Evolutionary conservation across 2,888 invertebrate genomes (phyloP).

Genomic region (Cremastinae sp.): DNA sequence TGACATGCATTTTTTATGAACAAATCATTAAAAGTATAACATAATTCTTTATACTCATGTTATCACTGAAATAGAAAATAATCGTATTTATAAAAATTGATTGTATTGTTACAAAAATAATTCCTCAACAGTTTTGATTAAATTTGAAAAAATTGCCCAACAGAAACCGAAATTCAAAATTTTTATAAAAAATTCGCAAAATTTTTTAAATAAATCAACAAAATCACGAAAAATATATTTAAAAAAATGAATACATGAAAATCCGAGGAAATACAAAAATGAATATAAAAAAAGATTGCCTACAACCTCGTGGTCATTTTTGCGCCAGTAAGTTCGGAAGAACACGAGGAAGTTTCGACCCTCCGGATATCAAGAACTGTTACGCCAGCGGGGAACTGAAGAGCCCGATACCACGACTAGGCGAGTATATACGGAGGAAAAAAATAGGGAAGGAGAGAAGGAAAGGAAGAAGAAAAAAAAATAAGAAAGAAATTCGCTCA

Average conservation of each 20-base stretch:
- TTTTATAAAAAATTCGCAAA: too few relatives aligned
- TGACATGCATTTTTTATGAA: too few relatives aligned
- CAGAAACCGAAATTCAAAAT: too few relatives aligned
- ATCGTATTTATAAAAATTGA: too few relatives aligned
- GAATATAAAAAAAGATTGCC: neutral
- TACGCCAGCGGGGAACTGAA: constrained; percentile 62
- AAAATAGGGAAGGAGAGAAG: constrained; percentile 29
- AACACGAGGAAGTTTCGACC: constrained; percentile 62
- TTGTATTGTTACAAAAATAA: too few relatives aligned
- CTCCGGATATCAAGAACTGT: constrained; percentile 78
- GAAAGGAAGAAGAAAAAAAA: constrained; percentile 35
- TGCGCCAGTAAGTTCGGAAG: constrained; percentile 4
- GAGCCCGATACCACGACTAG: constrained; percentile 31
- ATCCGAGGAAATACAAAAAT: constrained; percentile 7
- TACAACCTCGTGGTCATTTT: constrained; percentile 17
- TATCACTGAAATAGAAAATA: too few relatives aligned
- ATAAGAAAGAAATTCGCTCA: constrained; percentile 74
- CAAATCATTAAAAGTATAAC: too few relatives aligned
- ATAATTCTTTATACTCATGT: too few relatives aligned
- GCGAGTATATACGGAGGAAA: neutral
- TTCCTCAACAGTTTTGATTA: too few relatives aligned
- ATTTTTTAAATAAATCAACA: too few relatives aligned
- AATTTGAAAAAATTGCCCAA: too few relatives aligned
- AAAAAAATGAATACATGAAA: constrained; percentile 18
- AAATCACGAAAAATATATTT: too few relatives aligned